phyloP scores from a whole-genome alignment of 2,888 invertebrate genomes.

The Polylopha cassiicola region DNA sequence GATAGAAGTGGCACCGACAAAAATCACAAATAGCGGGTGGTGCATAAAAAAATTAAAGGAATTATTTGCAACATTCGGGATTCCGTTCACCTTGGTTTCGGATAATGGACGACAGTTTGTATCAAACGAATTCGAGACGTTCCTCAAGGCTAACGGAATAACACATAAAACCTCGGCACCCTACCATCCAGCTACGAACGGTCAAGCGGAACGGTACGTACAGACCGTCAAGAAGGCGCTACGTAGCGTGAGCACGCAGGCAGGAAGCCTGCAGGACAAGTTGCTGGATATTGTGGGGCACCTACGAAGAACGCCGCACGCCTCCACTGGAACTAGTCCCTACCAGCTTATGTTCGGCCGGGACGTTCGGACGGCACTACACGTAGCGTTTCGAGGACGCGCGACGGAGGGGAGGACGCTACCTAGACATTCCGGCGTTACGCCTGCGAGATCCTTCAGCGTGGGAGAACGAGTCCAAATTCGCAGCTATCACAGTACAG shows the following conservation, averaged over 20 bases:
- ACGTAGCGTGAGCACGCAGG: background rate
- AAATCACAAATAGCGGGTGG: constrained; percentile 19
- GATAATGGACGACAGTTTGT: constrained; percentile 27
- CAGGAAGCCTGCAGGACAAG: constrained; percentile 1
- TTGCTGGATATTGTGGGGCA: too few relatives aligned
- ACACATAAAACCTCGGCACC: constrained; percentile 20
- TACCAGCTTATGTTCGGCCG: too few relatives aligned
- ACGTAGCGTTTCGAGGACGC: too few relatives aligned
- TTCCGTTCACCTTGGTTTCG: background rate
- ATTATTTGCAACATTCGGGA: constrained; percentile 21
- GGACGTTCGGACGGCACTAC: too few relatives aligned
- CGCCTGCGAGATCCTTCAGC: too few relatives aligned
- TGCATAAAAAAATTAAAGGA: constrained; percentile 19
- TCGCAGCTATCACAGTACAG: too few relatives aligned
- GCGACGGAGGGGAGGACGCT: too few relatives aligned
- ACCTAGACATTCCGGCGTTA: too few relatives aligned
- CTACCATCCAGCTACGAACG: constrained; percentile 29
- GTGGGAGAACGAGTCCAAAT: too few relatives aligned
- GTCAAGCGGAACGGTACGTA: constrained; percentile 10
- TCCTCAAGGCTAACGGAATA: constrained; percentile 19
- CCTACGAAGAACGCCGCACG: too few relatives aligned
- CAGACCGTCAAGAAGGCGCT: constrained; percentile 10
- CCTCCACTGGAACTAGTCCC: too few relatives aligned
- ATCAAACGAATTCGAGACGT: constrained; percentile 25
- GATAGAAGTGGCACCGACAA: constrained; percentile 27